Evolutionary conservation across 2,888 invertebrate genomes (phyloP).

Genomic region (Megalurothrips usitatus): DNA sequence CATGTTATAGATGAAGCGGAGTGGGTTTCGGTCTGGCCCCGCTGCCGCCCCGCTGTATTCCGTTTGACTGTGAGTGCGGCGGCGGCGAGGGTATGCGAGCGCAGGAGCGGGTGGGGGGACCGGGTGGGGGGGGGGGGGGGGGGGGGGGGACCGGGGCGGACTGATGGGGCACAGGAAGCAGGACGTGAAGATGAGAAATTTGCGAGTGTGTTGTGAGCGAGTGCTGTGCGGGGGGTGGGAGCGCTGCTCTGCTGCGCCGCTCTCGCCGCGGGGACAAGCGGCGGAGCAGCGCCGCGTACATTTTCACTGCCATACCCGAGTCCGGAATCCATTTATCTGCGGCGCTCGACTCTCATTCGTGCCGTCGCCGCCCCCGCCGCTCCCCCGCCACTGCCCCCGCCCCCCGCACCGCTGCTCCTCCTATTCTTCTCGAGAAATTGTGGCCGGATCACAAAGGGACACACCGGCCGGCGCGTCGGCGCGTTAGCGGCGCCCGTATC

Average conservation of each 20-base stretch:
- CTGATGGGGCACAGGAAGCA: background rate
- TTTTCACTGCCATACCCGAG: conserved; percentile 1
- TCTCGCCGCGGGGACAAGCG: background rate
- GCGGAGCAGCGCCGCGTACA: background rate
- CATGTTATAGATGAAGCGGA: background rate
- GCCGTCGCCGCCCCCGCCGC: too few species aligned
- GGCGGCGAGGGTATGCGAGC: background rate
- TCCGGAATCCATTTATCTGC: background rate
- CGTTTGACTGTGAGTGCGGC: background rate
- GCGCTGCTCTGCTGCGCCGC: background rate
- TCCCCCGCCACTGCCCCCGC: background rate
- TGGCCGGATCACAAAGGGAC: conserved; percentile 7
- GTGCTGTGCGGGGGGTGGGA: background rate
- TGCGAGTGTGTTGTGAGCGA: conserved; percentile 22
- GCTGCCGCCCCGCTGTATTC: background rate
- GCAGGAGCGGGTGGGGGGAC: too few species aligned
- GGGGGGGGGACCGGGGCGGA: background rate
- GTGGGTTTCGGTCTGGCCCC: background rate
- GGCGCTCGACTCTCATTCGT: too few species aligned
- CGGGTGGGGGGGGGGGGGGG: background rate
- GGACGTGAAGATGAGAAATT: background rate
- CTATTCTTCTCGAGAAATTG: conserved; percentile 23
- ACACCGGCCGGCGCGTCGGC: background rate
- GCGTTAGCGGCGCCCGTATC: background rate
- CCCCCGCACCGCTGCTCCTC: background rate